Evolutionary conservation across 2,797 vertebrate species (phyloP).

Genomic region (Cyprinella venusta): DNA sequence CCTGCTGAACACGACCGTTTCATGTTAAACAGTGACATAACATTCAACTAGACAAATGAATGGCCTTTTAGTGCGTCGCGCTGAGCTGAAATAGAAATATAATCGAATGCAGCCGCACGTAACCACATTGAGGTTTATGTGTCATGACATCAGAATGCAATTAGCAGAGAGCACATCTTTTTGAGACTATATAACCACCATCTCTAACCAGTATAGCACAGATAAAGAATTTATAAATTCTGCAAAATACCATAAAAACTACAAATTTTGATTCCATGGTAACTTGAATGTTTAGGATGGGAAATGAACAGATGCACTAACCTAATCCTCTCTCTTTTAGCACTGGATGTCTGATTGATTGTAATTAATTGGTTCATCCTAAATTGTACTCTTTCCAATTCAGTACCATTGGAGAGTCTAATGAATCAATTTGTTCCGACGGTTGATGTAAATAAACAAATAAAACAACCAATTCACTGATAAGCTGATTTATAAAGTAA

Average conservation of each 20-base stretch:
- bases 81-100: slow-evolving; percentile 1
- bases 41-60: slow-evolving; percentile 20
- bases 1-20: background rate
- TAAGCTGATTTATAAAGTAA: background rate
- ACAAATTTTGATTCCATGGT: background rate
- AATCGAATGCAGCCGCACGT: background rate
- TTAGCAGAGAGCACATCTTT: background rate
- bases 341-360: background rate
- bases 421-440: background rate
- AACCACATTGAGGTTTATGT: background rate
- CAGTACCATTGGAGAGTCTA: background rate
- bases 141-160: background rate
- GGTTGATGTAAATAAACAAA: background rate
- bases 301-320: background rate
- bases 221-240: background rate
- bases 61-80: background rate
- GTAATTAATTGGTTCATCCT: background rate
- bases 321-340: background rate
- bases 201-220: background rate
- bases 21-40: slow-evolving; percentile 5
- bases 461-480: background rate
- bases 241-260: background rate
- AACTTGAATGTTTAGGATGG: background rate
- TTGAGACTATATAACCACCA: background rate
- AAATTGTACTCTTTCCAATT: background rate